These are phyloP conservation scores for Holocentrus rufus DNA, from an alignment of 2,797 vertebrate species.

Conservation along the genomic window DNA sequence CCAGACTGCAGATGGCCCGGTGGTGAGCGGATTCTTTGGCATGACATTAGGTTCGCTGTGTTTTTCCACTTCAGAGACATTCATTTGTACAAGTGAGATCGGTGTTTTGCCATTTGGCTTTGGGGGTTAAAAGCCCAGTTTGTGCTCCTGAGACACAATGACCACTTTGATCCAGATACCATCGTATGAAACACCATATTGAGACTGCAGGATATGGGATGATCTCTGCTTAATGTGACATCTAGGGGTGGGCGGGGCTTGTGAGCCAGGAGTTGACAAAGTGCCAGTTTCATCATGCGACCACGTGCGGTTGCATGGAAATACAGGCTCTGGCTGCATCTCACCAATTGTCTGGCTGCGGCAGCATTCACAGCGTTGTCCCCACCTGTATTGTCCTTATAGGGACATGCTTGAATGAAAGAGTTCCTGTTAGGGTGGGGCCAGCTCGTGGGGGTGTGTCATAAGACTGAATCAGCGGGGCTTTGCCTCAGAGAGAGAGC, in stretches of 20 bases:
- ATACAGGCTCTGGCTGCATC: background rate
- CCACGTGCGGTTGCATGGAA: background rate
- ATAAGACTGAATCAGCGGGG: constrained; percentile 28
- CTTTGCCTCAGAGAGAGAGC: constrained; percentile 23
- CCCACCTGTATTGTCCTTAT: constrained; percentile 39
- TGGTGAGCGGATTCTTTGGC: background rate
- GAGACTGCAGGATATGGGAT: background rate
- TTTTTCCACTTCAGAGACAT: background rate
- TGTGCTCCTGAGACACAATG: background rate
- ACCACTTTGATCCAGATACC: background rate
- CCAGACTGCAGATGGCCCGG: constrained; percentile 6
- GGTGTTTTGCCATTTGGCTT: background rate
- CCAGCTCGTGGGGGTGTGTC: constrained; percentile 36
- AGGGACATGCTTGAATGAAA: constrained; percentile 30
- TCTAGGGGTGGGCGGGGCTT: constrained; percentile 1
- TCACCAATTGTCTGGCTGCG: constrained; percentile 15
- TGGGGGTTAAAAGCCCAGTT: background rate
- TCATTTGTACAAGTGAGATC: background rate
- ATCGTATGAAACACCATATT: constrained; percentile 10
- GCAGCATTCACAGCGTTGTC: background rate
- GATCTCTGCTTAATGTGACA: constrained; percentile 1
- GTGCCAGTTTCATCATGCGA: background rate
- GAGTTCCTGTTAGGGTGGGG: constrained; percentile 53
- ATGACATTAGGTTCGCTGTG: background rate
- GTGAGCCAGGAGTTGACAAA: background rate